Percentiles rank a stretch among this genome's conserved stretches.
These are phyloP conservation scores for Aleadryas rufinucha DNA, from an alignment of 2,113 vertebrate genomes.

Conservation along the genomic window DNA sequence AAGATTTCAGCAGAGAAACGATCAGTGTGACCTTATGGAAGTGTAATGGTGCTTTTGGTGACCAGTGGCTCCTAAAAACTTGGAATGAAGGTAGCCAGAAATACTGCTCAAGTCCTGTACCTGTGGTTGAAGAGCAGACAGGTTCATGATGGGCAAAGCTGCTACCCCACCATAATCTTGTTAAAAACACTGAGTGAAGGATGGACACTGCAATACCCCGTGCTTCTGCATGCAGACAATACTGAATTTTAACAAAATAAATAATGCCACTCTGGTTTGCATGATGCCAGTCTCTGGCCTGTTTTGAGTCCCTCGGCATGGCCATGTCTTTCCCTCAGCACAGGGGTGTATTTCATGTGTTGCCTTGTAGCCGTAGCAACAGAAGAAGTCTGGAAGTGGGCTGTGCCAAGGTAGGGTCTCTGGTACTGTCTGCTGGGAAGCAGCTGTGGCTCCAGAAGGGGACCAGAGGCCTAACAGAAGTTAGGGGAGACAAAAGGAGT, in stretches of 20 bases:
- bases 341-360: neutral
- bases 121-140: neutral
- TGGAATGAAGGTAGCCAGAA: neutral
- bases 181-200: fast-evolving
- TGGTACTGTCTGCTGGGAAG: neutral
- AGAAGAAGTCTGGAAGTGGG: neutral
- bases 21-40: neutral
- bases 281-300: neutral
- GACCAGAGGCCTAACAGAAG: neutral
- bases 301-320: neutral
- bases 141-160: neutral
- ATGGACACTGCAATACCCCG: fast-evolving
- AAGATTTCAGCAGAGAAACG: neutral
- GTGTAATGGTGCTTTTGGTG: neutral
- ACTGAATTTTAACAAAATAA: neutral
- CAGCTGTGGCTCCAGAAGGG: neutral
- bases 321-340: neutral
- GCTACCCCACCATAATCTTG: fast-evolving
- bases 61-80: neutral
- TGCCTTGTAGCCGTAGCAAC: neutral
- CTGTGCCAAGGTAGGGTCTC: neutral
- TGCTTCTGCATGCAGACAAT: neutral
- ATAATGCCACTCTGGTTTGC: neutral
- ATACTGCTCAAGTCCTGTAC: neutral
- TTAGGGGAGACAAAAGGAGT: neutral